Conservation (phyloP, 2,113 vertebrate genomes). For the Thamnaconus septentrionalis region DNA sequence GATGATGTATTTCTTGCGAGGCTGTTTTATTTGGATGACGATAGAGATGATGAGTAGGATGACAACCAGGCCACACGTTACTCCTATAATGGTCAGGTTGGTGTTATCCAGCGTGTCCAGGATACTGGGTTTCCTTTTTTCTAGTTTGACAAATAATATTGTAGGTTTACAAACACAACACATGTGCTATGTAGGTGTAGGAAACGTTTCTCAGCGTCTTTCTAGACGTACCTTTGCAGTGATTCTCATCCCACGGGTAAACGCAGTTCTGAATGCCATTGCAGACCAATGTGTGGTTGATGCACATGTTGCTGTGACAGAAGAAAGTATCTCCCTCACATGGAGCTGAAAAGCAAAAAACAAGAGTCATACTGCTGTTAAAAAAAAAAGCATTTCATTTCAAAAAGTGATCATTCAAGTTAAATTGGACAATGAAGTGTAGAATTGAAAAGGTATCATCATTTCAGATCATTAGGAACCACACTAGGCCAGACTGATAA, state of each 20-base stretch:
- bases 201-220: slow-evolving; percentile 1
- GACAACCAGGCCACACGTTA: slow-evolving; percentile 91
- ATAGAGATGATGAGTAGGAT: slow-evolving; percentile 91
- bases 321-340: slow-evolving; percentile 90
- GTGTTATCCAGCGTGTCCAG: slow-evolving; percentile 93
- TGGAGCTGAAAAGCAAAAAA: slow-evolving; percentile 80
- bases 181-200: background rate
- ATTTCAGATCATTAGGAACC: no score
- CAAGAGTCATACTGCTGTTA: background rate
- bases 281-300: slow-evolving; percentile 95
- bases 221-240: slow-evolving; percentile 86
- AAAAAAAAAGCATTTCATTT: background rate
- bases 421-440: no score
- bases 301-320: slow-evolving; percentile 99
- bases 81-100: slow-evolving; percentile 91
- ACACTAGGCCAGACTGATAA: background rate
- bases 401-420: background rate
- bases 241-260: slow-evolving; percentile 98
- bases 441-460: no score
- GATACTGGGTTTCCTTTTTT: slow-evolving; percentile 90
- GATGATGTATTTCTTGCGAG: slow-evolving; percentile 95
- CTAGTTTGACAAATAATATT: slow-evolving; percentile 58
- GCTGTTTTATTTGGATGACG: slow-evolving; percentile 96
- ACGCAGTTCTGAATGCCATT: slow-evolving; percentile 98
- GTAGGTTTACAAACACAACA: no score